A percentile compares a stretch with the other conserved stretches of the same genome.
Evolutionary conservation across 2,888 invertebrate genomes (phyloP).

Genomic region (Euplexia lucipara): DNA sequence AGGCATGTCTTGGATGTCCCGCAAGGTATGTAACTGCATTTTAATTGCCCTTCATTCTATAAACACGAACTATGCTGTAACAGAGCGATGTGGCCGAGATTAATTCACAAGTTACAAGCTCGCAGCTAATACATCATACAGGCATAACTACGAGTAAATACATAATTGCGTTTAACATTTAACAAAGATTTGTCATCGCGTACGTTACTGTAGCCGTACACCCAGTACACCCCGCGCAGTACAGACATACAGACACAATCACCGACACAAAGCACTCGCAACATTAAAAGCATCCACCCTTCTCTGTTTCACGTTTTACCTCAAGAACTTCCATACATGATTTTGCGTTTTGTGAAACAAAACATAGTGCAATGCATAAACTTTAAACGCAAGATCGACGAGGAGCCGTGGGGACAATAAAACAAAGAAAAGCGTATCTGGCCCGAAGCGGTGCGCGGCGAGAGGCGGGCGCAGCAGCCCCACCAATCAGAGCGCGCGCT

Average conservation of each 20-base stretch:
- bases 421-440: conserved; percentile 89
- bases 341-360: conserved; percentile 89
- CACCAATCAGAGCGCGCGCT: conserved; percentile 67
- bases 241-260: conserved; percentile 68
- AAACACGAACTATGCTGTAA: conserved; percentile 1
- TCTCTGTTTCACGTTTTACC: conserved; percentile 84
- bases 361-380: conserved; percentile 90
- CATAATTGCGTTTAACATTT: conserved; percentile 48
- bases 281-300: conserved; percentile 75
- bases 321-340: conserved; percentile 88
- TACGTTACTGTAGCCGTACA: conserved; percentile 25
- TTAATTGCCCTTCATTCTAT: background rate
- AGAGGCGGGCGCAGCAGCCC: conserved; percentile 64
- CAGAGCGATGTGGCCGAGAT: conserved; percentile 17
- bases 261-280: conserved; percentile 77
- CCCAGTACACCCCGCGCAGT: conserved; percentile 19
- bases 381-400: conserved; percentile 90
- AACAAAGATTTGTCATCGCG: conserved; percentile 53
- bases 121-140: conserved; percentile 26
- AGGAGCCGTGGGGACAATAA: conserved; percentile 90
- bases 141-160: conserved; percentile 23
- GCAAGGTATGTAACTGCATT: background rate
- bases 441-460: conserved; percentile 81
- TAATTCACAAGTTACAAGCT: conserved; percentile 31
- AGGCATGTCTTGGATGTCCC: background rate